Conservation (phyloP, 2,888 invertebrate species). For the Loripinus fragilis region DNA sequence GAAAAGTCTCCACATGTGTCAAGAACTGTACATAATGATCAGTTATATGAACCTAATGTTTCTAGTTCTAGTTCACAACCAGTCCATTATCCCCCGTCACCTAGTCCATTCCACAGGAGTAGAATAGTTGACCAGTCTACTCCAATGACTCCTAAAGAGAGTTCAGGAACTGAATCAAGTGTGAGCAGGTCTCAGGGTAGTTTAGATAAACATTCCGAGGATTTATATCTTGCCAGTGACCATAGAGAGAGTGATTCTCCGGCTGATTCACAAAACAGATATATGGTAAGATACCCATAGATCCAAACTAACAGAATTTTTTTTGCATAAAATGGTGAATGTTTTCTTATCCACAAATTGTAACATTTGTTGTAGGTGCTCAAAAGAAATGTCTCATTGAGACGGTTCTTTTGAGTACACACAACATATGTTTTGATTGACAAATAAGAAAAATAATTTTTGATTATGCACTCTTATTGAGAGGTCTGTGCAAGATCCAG, state of each 20-base stretch:
- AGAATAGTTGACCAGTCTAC: slow-evolving; percentile 74
- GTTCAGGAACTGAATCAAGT: slow-evolving; percentile 1
- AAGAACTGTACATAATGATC: slow-evolving; percentile 55
- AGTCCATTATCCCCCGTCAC: slow-evolving; percentile 61
- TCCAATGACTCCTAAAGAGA: slow-evolving; percentile 44
- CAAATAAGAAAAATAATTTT: too few species aligned
- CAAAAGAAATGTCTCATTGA: too few species aligned
- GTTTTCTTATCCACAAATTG: too few species aligned
- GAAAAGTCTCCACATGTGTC: slow-evolving; percentile 27
- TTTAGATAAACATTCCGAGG: slow-evolving; percentile 30
- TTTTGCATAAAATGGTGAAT: too few species aligned
- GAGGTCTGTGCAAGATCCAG: too few species aligned
- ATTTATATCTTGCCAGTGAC: slow-evolving; percentile 51
- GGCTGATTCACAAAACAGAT: slow-evolving; percentile 54
- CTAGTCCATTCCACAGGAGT: slow-evolving; percentile 66
- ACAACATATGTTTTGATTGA: too few species aligned
- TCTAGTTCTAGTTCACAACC: slow-evolving; percentile 37
- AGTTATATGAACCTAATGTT: slow-evolving; percentile 51
- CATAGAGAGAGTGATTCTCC: slow-evolving; percentile 24
- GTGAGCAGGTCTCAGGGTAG: slow-evolving; percentile 42
- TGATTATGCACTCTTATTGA: too few species aligned
- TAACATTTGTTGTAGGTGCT: too few species aligned
- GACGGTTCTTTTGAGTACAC: too few species aligned
- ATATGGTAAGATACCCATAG: slow-evolving; percentile 55
- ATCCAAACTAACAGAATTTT: too few species aligned